Base-by-base conservation (phyloP, 2,888 invertebrate species). In the Onchidella celtica region DNA sequence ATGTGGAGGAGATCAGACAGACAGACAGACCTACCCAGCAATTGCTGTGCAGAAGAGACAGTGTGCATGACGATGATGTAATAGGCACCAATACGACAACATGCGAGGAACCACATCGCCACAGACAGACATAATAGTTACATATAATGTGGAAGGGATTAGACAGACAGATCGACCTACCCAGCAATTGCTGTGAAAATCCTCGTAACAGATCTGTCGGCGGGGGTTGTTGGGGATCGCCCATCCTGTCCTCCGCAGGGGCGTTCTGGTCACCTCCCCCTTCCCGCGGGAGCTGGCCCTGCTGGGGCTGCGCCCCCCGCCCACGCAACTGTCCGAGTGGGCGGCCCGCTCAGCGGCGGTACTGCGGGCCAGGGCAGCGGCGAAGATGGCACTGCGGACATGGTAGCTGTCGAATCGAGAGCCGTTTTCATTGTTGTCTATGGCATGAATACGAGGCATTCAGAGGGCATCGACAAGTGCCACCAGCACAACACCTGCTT, bases 161-260 rank as follows among this genome's bases (percentile, higher is more conserved):
- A 21, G 29, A 57, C 2, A 34, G 29, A 73, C 6, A 63, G 29
- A 17, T 32, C 0, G 24, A 74, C 89, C 38, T 87, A 89, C 89
- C 89, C 89, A 89, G 74, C 89, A 89, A 29, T 87, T 83, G 40
- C 85, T 82, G 65, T 84, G 82, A 77, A 86, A 76, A 17, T 81
- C 61, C 1, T 87, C 87, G 66, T 89, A 89, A 57, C 84, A 70
- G 29, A 88, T 55, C 36, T 68, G 47, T 6, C 89, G 78, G 2
- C 88, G 85, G 6, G 85, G 87, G 82, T 89, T 89, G 70, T 87
- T 85, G 1, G 85, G 86, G 59, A 87, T 86, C 2, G 88, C 85
- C 89, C 89, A 89, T n/a, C 89, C 86, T 21, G 76, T 73, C 27
- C 36, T 65, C 9, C 79, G 21, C 9, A 80, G 27, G 11, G 79